Percentiles rank a stretch among this genome's conserved stretches.
These are phyloP conservation scores for Zosterops hypoxanthus DNA, from an alignment of 2,113 vertebrate species.

Conservation along the genomic window DNA sequence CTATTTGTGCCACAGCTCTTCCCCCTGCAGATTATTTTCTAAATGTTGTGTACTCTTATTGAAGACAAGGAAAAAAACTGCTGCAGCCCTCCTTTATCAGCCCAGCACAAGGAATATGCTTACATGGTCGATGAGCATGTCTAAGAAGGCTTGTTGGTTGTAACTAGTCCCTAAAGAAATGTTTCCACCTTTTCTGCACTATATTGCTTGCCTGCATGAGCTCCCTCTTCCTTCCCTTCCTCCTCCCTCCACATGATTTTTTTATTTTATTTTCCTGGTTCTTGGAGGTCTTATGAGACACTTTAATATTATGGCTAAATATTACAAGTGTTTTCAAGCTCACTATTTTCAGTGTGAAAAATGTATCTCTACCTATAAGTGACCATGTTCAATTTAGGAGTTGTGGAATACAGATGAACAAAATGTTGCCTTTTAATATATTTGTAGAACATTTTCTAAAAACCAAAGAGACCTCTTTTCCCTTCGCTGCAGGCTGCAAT, in stretches of 20 bases:
- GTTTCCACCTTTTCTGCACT: slow-evolving; percentile 49
- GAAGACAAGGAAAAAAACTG: slow-evolving; percentile 32
- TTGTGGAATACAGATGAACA: not conserved
- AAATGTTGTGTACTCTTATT: slow-evolving; percentile 57
- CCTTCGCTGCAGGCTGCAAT: not conserved
- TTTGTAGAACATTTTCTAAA: not conserved
- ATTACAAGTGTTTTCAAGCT: not conserved
- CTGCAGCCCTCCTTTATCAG: slow-evolving; percentile 68
- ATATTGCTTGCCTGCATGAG: slow-evolving; percentile 19
- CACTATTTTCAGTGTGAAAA: not conserved
- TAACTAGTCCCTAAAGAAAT: slow-evolving; percentile 67
- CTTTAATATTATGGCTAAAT: not conserved
- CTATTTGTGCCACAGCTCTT: slow-evolving; percentile 57
- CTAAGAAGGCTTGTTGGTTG: slow-evolving; percentile 71
- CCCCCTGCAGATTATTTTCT: slow-evolving; percentile 65
- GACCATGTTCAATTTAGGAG: not conserved
- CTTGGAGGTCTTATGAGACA: not conserved
- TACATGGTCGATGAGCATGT: slow-evolving; percentile 73
- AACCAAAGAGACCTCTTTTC: not conserved
- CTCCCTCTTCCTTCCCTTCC: not conserved
- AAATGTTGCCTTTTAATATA: not conserved
- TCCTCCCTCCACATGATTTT: not conserved
- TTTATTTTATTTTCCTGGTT: not conserved
- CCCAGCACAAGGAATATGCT: slow-evolving; percentile 70
- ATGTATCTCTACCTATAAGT: not conserved